Conservation (phyloP, 1,140 invertebrate genomes). For the Mylabris phalerata region DNA sequence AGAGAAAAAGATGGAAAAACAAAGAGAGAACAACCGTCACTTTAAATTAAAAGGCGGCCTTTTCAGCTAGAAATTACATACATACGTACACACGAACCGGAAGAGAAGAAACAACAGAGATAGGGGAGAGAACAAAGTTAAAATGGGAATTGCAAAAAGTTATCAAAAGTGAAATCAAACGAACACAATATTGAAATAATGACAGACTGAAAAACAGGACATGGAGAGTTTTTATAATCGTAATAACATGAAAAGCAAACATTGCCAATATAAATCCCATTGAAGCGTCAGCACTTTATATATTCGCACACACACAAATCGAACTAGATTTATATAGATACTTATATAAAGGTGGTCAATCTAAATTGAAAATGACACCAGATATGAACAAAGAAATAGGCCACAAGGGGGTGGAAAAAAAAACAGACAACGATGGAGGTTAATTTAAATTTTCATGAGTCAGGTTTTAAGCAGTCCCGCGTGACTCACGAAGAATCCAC, state of each 20-base stretch:
- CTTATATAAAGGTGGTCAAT: too few relatives aligned
- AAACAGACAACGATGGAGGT: neutral
- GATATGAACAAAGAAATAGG: too few relatives aligned
- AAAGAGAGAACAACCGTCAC: too few relatives aligned
- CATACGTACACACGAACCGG: too few relatives aligned
- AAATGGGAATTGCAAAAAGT: neutral
- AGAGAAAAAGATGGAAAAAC: too few relatives aligned
- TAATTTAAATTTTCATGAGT: constrained; percentile 18
- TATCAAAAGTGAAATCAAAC: constrained; percentile 7
- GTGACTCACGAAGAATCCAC: constrained; percentile 9
- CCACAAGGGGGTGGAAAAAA: too few relatives aligned
- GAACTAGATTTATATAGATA: too few relatives aligned
- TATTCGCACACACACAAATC: too few relatives aligned
- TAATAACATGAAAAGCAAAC: constrained; percentile 24
- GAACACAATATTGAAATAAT: constrained; percentile 21
- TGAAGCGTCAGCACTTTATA: constrained; percentile 21
- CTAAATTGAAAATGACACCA: too few relatives aligned
- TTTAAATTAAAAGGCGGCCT: too few relatives aligned
- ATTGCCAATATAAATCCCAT: constrained; percentile 19
- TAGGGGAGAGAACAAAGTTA: neutral
- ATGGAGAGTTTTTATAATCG: constrained; percentile 22
- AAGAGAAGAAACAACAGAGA: too few relatives aligned
- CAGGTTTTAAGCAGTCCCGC: constrained; percentile 12
- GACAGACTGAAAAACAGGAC: constrained; percentile 10
- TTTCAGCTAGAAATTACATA: too few relatives aligned